Percentiles rank a stretch among this genome's conserved stretches.
Evolutionary conservation across 2,797 vertebrate species (phyloP).

Genomic region (Sciaenops ocellatus): DNA sequence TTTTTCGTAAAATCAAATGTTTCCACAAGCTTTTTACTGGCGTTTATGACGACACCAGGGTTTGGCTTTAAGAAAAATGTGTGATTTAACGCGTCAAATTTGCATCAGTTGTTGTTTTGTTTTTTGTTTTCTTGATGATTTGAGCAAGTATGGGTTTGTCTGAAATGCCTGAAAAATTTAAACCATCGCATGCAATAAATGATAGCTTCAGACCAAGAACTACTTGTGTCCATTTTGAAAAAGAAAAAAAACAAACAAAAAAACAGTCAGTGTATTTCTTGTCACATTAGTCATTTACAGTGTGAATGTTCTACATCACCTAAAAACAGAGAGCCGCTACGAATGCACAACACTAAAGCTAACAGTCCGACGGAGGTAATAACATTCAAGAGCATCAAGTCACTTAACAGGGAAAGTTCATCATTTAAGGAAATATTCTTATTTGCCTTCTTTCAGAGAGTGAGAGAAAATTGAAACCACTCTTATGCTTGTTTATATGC

Average conservation of each 20-base stretch:
- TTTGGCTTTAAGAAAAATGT: slow-evolving; percentile 86
- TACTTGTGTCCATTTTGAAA: slow-evolving; percentile 67
- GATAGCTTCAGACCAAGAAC: slow-evolving; percentile 77
- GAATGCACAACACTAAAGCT: slow-evolving; percentile 32
- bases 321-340: slow-evolving; percentile 40
- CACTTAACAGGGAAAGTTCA: slow-evolving; percentile 9
- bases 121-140: slow-evolving; percentile 71
- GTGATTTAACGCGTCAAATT: slow-evolving; percentile 81
- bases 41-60: slow-evolving; percentile 80
- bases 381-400: slow-evolving; percentile 1
- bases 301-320: slow-evolving; percentile 49
- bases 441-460: not conserved
- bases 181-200: slow-evolving; percentile 81
- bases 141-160: slow-evolving; percentile 71
- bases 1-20: slow-evolving; percentile 87
- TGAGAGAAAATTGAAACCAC: not conserved
- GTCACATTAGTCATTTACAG: slow-evolving; percentile 42
- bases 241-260: slow-evolving; percentile 17
- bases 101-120: slow-evolving; percentile 80
- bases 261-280: slow-evolving; percentile 46
- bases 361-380: slow-evolving; percentile 8
- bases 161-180: slow-evolving; percentile 73
- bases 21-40: slow-evolving; percentile 87
- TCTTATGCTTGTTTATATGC: not conserved
- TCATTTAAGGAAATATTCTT: slow-evolving; percentile 7